phyloP scores from a whole-genome alignment of 2,888 invertebrate species.

The Scaptomyza tumidula region DNA sequence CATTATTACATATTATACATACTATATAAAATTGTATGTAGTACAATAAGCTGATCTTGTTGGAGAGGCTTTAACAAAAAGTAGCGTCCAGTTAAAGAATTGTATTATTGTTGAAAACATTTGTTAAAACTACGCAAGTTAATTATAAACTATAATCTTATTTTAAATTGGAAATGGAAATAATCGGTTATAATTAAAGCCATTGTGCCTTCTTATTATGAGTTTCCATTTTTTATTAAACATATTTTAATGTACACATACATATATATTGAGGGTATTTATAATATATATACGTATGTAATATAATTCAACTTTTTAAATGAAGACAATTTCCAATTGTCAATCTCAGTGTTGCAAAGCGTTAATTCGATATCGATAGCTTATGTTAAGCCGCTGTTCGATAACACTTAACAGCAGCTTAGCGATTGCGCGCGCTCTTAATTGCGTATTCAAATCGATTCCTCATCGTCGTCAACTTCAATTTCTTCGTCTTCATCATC shows the following conservation, averaged over 20 bases:
- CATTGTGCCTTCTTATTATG: neutral
- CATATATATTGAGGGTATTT: neutral
- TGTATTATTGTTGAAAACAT: conserved; percentile 2
- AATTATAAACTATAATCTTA: neutral
- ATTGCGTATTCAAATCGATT: conserved; percentile 1
- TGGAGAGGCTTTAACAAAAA: neutral
- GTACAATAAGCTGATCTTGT: neutral
- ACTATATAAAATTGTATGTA: neutral
- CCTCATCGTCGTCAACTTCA: neutral
- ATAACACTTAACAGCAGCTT: neutral
- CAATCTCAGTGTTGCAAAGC: conserved; percentile 24
- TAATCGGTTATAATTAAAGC: neutral
- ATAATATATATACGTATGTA: too few species aligned
- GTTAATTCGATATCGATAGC: conserved; percentile 2
- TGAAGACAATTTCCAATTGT: neutral
- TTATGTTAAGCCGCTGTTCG: conserved; percentile 1
- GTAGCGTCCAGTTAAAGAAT: neutral
- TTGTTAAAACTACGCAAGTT: neutral
- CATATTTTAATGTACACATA: neutral
- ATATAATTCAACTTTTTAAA: neutral
- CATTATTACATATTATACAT: neutral
- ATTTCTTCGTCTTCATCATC: neutral
- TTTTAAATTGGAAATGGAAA: neutral
- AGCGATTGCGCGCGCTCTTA: neutral
- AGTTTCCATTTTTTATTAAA: neutral